Conservation (phyloP, 2,797 vertebrate genomes). For the Phataginus tetradactyla region DNA sequence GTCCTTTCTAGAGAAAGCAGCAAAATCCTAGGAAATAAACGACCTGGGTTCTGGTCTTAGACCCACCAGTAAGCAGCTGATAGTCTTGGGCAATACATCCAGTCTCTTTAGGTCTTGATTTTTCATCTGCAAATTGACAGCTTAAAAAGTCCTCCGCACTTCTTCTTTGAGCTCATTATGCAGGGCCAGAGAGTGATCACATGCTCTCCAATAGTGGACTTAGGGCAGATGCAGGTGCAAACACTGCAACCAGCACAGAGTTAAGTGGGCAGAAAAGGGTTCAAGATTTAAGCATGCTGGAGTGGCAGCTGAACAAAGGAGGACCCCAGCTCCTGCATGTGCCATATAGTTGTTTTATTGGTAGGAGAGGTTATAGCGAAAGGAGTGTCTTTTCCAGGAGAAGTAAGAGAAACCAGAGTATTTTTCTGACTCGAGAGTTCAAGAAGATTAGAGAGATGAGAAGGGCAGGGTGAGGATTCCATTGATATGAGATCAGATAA, state of each 20-base stretch:
- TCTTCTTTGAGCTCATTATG: background rate
- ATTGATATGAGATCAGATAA: background rate
- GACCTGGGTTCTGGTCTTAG: background rate
- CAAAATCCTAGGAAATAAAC: background rate
- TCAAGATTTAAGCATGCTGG: background rate
- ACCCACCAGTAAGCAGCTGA: background rate
- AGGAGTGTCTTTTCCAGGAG: background rate
- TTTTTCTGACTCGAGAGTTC: background rate
- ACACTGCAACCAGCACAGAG: background rate
- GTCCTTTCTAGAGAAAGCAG: constrained; percentile 14
- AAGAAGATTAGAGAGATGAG: background rate
- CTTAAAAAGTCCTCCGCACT: background rate
- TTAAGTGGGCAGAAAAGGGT: background rate
- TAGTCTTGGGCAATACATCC: background rate
- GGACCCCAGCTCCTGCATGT: background rate
- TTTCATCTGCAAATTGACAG: constrained; percentile 11
- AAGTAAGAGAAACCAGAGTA: background rate
- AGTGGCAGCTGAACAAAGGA: background rate
- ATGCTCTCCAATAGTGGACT: background rate
- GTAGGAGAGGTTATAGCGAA: background rate
- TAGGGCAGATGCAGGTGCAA: background rate
- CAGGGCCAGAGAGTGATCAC: background rate
- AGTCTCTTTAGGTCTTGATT: background rate
- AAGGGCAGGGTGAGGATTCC: background rate
- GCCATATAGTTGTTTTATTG: background rate